Evolutionary conservation across 2,113 vertebrate genomes (phyloP).

Genomic region (Labeo catla): DNA sequence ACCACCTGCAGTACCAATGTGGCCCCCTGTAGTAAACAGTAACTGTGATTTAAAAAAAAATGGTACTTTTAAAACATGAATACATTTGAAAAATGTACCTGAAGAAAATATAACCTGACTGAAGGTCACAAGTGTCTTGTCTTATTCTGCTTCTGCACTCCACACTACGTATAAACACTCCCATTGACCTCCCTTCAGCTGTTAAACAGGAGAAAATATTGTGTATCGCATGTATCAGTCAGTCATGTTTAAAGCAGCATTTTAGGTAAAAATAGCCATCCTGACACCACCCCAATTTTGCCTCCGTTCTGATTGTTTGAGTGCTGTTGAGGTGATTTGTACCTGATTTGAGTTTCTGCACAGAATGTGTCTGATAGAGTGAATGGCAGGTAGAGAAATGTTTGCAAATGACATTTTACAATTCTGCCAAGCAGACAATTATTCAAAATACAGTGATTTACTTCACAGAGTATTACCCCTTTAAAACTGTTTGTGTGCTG

Average conservation of each 20-base stretch:
- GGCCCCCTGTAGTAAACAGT: too few species aligned
- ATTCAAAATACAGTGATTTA: neutral
- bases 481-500: neutral
- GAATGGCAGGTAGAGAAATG: neutral
- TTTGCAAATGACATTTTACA: slow-evolving; percentile 11
- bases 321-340: neutral
- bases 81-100: neutral
- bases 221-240: neutral
- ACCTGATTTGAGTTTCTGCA: slow-evolving; percentile 19
- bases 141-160: neutral
- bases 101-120: neutral
- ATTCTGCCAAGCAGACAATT: neutral
- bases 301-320: neutral
- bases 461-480: neutral
- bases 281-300: neutral
- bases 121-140: neutral
- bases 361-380: neutral
- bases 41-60: too few species aligned
- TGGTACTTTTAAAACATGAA: neutral
- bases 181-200: too few species aligned
- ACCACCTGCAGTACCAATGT: too few species aligned
- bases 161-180: too few species aligned
- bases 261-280: neutral
- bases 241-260: neutral
- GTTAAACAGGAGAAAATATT: neutral